Base-by-base conservation (phyloP, 2,797 vertebrate species). In the Manis javanica region DNA sequence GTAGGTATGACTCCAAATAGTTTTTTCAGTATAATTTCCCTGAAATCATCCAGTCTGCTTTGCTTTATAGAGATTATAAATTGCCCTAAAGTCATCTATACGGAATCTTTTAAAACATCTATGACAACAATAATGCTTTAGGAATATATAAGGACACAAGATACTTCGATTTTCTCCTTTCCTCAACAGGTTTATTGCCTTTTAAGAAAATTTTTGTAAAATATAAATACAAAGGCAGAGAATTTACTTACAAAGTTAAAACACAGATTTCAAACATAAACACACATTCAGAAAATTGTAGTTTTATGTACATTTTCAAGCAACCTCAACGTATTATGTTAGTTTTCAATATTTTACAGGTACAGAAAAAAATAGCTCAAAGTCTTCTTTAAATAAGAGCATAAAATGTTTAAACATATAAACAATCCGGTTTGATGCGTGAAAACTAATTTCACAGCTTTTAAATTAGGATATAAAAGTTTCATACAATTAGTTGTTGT, bases 221-320 rank as follows among this genome's bases (percentile, higher is more conserved):
- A 99, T 99, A 99, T 99, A 99, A 99, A 99, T 99, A 99, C 99
- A 99, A 99, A 99, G 99, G 99, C 99, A 99, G 99, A 99, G 98
- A 99, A 99, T 99, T 99, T 99, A 99, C 99, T 99, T 99, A 99
- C 99, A 99, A 99, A 99, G 99, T 99, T 99, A 99, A 99, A 99
- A 99, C 99, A 99, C 99, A 98, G 99, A 99, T 99, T 98, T 99
- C 99, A 99, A 99, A 99, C 99, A 99, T 99, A 99, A 99, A 99
- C 99, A 99, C 99, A 99, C 99, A 99, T 98, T 99, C 99, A 99
- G 99, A 99, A 99, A 99, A 99, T 98, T 99, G 99, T 99, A 99
- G 99, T 99, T 96, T 99, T 99, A 99, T 99, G 98, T 99, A 99
- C 99, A 99, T 99, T 99, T 99, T 99, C 99, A 98, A 99, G 98